Evolutionary conservation across 2,113 vertebrate species (phyloP), one percentile per base, ranked within the genome.

Genomic region (Osmerus eperlanus): DNA sequence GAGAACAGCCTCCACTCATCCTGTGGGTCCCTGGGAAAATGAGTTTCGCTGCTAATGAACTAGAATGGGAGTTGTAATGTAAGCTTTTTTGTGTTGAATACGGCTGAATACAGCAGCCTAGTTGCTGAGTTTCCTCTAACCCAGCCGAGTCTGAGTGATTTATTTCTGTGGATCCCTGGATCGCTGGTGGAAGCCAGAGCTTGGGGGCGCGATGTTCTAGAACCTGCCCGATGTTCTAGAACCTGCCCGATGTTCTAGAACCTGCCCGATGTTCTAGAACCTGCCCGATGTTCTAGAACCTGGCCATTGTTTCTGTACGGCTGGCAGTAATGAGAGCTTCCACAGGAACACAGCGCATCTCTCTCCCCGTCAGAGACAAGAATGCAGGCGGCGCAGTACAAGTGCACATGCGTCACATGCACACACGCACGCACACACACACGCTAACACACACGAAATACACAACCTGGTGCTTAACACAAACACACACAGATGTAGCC

Each of bases 301-400:
- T 81, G 75, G 77, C 77, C 75, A 83, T 85, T 85, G 76, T 85
- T 82, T 80, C 77, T 74, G 64, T 62, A 69, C 77, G 41, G 77
- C 69, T 77, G 76, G 77, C 69, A 79, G 76, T 84, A 86, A 84
- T 86, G 82, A 86, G 80, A 78, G 78, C 65, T 65, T 77, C 75
- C 71, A 55, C 73, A 78, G 73, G 73, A 79, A 74, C 75, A 32
- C 36, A 72, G 80, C 68, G 15, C 84, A 77, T 74, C 66, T 54
- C 66, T 53, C 68, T 64, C 56, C 65, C 82, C 84, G 84, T 82
- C 84, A 85, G 72, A 65, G 77, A 80, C 73, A 85, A 74, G 71
- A 81, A 85, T 83, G 77, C 73, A 59, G 72, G 66, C 55, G 23
- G 32, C 67, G 53, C 1, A 36, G 60, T 58, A 18, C 63, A 8